Evolutionary conservation across 1,140 invertebrate genomes (phyloP), one percentile per base, ranked within the genome.

Genomic region (Babylonia areolata): DNA sequence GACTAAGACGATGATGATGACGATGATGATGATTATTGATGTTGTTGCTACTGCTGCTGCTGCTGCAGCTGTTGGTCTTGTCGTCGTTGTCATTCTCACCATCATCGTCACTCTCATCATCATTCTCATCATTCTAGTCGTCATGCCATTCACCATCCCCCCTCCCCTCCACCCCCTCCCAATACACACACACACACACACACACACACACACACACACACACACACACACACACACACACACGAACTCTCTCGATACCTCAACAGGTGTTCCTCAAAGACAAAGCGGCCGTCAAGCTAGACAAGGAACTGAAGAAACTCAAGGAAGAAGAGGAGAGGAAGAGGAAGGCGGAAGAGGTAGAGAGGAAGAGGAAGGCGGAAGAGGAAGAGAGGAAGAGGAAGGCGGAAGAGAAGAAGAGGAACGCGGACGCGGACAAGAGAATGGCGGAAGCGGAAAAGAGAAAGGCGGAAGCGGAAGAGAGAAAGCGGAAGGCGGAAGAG

Each of bases 261-360:
- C 42, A 54, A 11, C 81, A 91, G 90, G 75, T 91, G 37, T 91
- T 90, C 39, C 84, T 91, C 71, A 90, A 88, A 58, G 87, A 87
- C 15, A 39, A 81, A 28, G 51, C 86, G 0, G 58, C 82, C 82
- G 51, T 73, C 6, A 86, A 83, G 46, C 46, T 90, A 37, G 89
- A 89, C 40, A 83, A 85, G n/a, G 71, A 54, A 71, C 69, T 86
- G 9, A 40, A 37, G 33, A 58, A n/a, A 37, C 42, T 31, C 33
- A 77, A 77, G 42, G 69, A 84, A 58, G 81, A 81, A 58, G 75
- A 78, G 37, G 75, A 83, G 42, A 39, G 39, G 73, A 35, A 78
- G 75, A 85, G 75, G n/a, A 35, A n/a, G 73, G 40, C 12, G n/a
- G 58, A 80, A 58, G 35, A 84, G 69, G 79, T 69, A 58, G 33